phyloP scores from a whole-genome alignment of 2,888 invertebrate species.

The Agapostemon virescens region DNA sequence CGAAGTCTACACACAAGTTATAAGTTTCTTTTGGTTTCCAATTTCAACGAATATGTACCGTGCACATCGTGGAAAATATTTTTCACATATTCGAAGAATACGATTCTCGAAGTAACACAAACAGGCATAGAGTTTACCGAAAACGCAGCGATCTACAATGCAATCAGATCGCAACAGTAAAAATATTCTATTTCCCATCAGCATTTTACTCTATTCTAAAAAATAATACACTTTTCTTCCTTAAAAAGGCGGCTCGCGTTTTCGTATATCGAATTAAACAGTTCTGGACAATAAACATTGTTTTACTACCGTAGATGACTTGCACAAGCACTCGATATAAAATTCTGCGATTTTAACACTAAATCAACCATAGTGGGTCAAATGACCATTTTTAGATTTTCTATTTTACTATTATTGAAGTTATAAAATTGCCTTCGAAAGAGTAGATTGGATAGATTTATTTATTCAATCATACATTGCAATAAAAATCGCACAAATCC shows the following conservation, averaged over 20 bases:
- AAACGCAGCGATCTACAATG: not conserved
- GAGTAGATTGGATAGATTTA: too few species aligned
- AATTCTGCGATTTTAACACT: too few species aligned
- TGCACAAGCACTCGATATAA: too few species aligned
- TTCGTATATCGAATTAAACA: too few species aligned
- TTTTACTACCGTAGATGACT: too few species aligned
- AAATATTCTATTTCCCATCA: not conserved
- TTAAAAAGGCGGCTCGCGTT: not conserved
- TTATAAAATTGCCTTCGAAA: too few species aligned
- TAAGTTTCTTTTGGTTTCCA: constrained; percentile 7
- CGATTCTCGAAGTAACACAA: not conserved
- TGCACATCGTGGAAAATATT: constrained; percentile 1
- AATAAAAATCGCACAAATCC: too few species aligned
- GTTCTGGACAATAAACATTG: too few species aligned
- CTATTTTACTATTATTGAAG: too few species aligned
- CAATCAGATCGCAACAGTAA: not conserved
- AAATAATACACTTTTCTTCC: not conserved
- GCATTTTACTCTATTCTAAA: not conserved
- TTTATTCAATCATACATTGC: too few species aligned
- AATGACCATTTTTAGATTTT: too few species aligned
- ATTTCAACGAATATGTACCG: constrained; percentile 9
- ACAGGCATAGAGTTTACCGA: not conserved
- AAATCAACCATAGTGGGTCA: too few species aligned
- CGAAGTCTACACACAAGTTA: not conserved
- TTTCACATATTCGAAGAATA: constrained; percentile 12